Evolutionary conservation across 2,888 invertebrate genomes (phyloP), one percentile per base, ranked within the genome.

Genomic region (Rhynchonema sp.): DNA sequence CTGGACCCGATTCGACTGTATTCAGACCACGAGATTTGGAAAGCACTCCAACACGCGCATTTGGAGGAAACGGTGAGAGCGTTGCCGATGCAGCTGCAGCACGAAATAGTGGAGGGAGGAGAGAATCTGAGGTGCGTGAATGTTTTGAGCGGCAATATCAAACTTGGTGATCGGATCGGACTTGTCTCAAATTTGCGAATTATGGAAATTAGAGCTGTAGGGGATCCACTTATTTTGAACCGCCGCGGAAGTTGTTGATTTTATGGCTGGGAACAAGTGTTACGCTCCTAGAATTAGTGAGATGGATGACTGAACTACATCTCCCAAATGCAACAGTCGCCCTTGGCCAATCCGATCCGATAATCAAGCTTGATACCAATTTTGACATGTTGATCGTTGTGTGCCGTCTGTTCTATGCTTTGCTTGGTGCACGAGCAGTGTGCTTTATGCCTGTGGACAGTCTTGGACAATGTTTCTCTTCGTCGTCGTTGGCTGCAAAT

Each of bases 391-490:
- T n/a, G n/a, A n/a, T n/a, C n/a, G n/a, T n/a, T n/a, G n/a, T n/a
- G n/a, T n/a, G n/a, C 87, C 86, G 75, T 90, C 90, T 3, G 84
- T 90, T 59, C 80, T 90, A 23, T 89, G 88, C 1, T 89, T 90
- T 72, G 90, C 89, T 46, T 89, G 90, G 78, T 81, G 90, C 25
- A 80, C 90, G 63, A 88, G 89, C 75, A 90, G 89, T 30, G 87
- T 90, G 67, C 81, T 89, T 81, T 87, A 88, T 77, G 85, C 84
- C 29, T 84, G 85, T 68, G 17, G 38, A 17, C 38, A 38, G 38
- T 38, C 17, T 38, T 38, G 38, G 38, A 38, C 6, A 38, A 38
- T 17, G 38, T 38, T 38, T 38, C n/a, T n/a, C n/a, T n/a, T n/a
- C n/a, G n/a, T n/a, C n/a, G n/a, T n/a, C 38, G 17, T 38, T 17